phyloP scores from a whole-genome alignment of 2,797 vertebrate species.

The Apogon talboti region DNA sequence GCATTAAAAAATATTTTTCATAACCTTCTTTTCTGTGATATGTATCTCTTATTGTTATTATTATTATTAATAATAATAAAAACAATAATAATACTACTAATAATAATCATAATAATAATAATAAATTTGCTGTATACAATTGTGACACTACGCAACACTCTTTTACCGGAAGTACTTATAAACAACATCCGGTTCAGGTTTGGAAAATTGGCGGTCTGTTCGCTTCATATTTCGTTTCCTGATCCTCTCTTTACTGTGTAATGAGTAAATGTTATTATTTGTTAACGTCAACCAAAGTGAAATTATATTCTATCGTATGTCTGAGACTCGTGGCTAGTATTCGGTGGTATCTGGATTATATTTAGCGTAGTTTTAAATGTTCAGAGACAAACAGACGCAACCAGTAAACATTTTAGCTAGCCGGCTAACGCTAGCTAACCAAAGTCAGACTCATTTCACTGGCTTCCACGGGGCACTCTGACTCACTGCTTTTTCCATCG shows the following conservation, averaged over 20 bases:
- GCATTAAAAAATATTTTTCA: too few relatives aligned
- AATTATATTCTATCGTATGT: fast-evolving
- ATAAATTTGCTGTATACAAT: too few relatives aligned
- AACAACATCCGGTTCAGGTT: conserved; percentile 62
- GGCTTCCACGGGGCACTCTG: not conserved
- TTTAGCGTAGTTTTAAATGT: not conserved
- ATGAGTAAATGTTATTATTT: not conserved
- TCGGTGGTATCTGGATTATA: not conserved
- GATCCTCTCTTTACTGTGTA: not conserved
- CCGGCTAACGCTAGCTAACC: conserved; percentile 13
- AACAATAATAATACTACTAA: too few relatives aligned
- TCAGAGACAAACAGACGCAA: conserved; percentile 1
- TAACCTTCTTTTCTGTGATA: too few relatives aligned
- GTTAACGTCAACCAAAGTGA: not conserved
- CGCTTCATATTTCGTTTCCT: not conserved
- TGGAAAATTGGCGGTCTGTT: conserved; percentile 69
- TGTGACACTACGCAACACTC: too few relatives aligned
- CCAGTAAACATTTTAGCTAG: conserved; percentile 36
- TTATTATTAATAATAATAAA: too few relatives aligned
- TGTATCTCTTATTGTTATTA: too few relatives aligned
- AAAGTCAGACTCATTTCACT: not conserved
- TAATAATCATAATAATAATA: too few relatives aligned
- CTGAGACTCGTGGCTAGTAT: fast-evolving
- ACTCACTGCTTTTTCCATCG: too few relatives aligned
- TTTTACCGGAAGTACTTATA: conserved; percentile 40